Evolutionary conservation across 2,888 invertebrate species (phyloP).

Genomic region (Microchrysa polita): DNA sequence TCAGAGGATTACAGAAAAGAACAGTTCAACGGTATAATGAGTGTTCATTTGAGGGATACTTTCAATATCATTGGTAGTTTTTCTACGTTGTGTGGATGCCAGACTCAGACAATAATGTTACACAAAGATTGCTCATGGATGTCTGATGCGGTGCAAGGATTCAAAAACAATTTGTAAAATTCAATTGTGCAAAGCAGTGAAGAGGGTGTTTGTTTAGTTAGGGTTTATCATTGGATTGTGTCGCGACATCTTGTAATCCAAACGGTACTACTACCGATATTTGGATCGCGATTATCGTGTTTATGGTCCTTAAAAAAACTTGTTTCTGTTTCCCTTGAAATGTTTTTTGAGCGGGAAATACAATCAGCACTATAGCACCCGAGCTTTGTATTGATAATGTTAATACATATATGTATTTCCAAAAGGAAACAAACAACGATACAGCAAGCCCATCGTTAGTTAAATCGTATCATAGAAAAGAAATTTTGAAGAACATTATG

Average conservation of each 20-base stretch:
- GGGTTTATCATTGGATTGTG: not conserved
- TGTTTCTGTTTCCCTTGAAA: too few species aligned
- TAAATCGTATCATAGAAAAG: too few species aligned
- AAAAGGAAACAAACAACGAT: too few species aligned
- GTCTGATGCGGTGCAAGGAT: not conserved
- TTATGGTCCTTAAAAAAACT: too few species aligned
- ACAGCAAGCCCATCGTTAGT: too few species aligned
- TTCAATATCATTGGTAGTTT: not conserved
- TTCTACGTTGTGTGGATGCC: not conserved
- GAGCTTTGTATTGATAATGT: too few species aligned
- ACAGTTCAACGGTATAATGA: conserved; percentile 16
- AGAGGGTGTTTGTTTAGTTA: not conserved
- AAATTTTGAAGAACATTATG: too few species aligned
- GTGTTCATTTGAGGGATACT: conserved; percentile 12
- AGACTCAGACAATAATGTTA: not conserved
- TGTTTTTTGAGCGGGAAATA: too few species aligned
- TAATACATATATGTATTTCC: too few species aligned
- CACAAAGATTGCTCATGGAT: not conserved
- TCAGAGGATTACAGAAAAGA: conserved; percentile 11
- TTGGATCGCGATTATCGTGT: too few species aligned
- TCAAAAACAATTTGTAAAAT: not conserved
- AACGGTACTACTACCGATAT: too few species aligned
- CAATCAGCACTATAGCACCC: too few species aligned
- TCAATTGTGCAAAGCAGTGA: not conserved
- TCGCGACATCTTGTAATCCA: not conserved